Evolutionary conservation across 2,797 vertebrate genomes (phyloP).

Genomic region (Anguilla pacifica): DNA sequence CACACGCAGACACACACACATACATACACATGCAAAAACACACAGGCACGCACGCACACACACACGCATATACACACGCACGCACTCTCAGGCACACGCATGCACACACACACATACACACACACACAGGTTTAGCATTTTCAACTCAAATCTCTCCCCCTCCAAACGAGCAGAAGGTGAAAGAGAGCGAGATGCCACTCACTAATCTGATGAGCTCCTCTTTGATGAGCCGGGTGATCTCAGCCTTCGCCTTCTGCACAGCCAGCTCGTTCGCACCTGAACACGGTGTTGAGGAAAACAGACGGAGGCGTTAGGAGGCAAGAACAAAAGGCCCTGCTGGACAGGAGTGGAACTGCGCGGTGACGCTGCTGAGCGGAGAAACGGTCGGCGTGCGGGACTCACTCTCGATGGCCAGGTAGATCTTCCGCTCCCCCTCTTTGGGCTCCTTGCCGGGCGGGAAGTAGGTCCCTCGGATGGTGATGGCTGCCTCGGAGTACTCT

Average conservation of each 20-base stretch:
- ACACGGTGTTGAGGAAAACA: slow-evolving; percentile 23
- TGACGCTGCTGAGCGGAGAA: not conserved
- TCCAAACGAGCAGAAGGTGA: not conserved
- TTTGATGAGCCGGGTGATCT: slow-evolving; percentile 97
- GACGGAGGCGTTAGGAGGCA: not conserved
- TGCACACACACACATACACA: not conserved
- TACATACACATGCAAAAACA: not conserved
- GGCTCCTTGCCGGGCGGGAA: slow-evolving; percentile 98
- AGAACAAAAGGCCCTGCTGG: not conserved
- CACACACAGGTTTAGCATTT: not conserved
- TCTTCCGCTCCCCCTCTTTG: slow-evolving; percentile 96
- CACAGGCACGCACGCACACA: too few relatives aligned
- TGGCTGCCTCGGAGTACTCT: slow-evolving; percentile 98
- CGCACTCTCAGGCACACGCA: not conserved
- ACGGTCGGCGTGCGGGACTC: slow-evolving; percentile 52
- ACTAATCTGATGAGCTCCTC: slow-evolving; percentile 98
- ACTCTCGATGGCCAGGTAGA: slow-evolving; percentile 99
- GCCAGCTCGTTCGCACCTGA: slow-evolving; percentile 95
- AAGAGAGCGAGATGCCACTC: slow-evolving; percentile 55
- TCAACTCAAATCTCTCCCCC: too few relatives aligned
- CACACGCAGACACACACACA: not conserved
- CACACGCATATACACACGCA: too few relatives aligned
- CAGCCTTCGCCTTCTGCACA: slow-evolving; percentile 97
- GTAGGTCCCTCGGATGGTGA: slow-evolving; percentile 97
- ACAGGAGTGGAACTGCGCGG: too few relatives aligned